Evolutionary conservation across 2,797 vertebrate species (phyloP), one percentile per base, ranked within the genome.

Genomic region (Ataeniobius toweri): DNA sequence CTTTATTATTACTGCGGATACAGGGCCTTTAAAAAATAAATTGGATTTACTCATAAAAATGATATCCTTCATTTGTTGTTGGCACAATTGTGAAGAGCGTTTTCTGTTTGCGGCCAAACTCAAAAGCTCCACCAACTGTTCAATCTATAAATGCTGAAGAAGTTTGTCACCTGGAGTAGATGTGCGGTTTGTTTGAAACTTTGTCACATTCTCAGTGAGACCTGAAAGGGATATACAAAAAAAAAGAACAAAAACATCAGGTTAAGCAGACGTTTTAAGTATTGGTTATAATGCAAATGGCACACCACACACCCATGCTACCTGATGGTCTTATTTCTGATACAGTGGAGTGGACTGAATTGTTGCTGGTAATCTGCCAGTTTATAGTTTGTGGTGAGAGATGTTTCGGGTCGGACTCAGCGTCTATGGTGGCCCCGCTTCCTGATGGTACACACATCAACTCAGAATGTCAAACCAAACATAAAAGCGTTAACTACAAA

Each of bases 61-160:
- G 24, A 77, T 88, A 89, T 77, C 31, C 53, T 80, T 63, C 75
- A 80, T 86, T 79, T 78, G 80, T 83, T 81, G 85, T 77, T 76
- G 85, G 78, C 77, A 88, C 48, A 56, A 56, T 44, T 56, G 59
- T 41, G 72, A 50, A 58, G 65, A 80, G 78, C 74, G 3, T 72
- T 82, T 75, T 82, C 41, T 77, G 73, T 82, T 75, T 85, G 50
- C 24, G 77, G 55, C 10, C 56, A 75, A 77, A 89, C 78, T 83
- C 75, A 85, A 70, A 71, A 75, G 76, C 85, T 80, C 73, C 76
- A 86, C 73, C 80, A 71, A 44, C 77, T 85, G 77, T 75, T 77
- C 7, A 55, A 70, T 79, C 39, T 50, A 10, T 72, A 28, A 48
- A 77, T 8, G 16, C 53, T 36, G 56, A 51, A 67, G 24, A 55